A percentile compares a stretch with the other conserved stretches of the same genome.
phyloP scores from a whole-genome alignment of 2,888 invertebrate genomes.

The Clepsis dumicolana region DNA sequence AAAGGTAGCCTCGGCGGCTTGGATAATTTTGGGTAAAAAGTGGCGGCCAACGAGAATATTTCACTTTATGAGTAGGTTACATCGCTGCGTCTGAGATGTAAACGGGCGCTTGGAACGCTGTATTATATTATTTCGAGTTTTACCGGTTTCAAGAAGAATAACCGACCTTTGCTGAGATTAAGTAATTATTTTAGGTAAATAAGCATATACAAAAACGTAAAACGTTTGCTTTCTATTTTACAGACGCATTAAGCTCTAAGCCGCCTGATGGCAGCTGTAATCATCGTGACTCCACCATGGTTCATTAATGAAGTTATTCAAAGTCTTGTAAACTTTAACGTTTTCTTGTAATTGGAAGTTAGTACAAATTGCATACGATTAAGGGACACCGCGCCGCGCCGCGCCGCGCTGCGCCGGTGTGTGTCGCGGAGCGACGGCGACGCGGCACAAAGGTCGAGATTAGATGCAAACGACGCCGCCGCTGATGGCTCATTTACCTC shows the following conservation, averaged over 20 bases:
- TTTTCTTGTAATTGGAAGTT: conserved; percentile 44
- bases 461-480: conserved; percentile 81
- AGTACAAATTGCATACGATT: conserved; percentile 51
- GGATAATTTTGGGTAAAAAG: conserved; percentile 65
- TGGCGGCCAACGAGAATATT: conserved; percentile 56
- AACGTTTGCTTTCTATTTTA: too few species aligned
- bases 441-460: conserved; percentile 65
- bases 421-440: conserved; percentile 55
- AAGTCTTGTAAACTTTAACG: conserved; percentile 40
- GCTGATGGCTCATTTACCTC: conserved; percentile 83
- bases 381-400: too few species aligned
- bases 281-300: conserved; percentile 15
- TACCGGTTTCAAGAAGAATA: too few species aligned
- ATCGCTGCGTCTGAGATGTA: conserved; percentile 14
- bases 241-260: conserved; percentile 10
- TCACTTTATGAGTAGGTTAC: conserved; percentile 42
- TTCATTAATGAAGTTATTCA: conserved; percentile 37
- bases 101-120: conserved; percentile 33
- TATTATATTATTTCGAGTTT: neutral
- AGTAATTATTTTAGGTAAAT: too few species aligned
- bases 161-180: too few species aligned
- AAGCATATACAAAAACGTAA: too few species aligned
- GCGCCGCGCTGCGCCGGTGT: too few species aligned
- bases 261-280: conserved; percentile 9
- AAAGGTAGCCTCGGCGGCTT: conserved; percentile 56